Conservation (phyloP, 2,888 invertebrate species). For the Eueremaeus valkanovi region DNA sequence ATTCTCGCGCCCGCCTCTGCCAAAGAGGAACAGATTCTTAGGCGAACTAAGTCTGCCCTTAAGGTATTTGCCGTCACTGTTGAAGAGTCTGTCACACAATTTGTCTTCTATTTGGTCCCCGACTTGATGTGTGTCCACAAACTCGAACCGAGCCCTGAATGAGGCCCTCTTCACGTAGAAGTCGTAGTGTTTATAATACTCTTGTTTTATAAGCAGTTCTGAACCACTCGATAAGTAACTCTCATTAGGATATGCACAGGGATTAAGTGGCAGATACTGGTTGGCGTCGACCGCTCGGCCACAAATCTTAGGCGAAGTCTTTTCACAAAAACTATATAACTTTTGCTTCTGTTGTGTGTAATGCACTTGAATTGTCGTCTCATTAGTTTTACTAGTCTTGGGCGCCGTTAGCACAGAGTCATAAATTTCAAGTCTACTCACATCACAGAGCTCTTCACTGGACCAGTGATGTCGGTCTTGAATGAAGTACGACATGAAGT, state of each 20-base stretch:
- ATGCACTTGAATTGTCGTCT: not conserved
- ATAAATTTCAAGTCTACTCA: constrained; percentile 45
- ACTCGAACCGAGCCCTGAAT: constrained; percentile 75
- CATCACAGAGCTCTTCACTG: constrained; percentile 44
- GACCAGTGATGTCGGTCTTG: constrained; percentile 55
- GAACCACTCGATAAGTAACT: constrained; percentile 72
- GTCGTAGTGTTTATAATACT: constrained; percentile 70
- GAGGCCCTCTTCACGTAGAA: constrained; percentile 64
- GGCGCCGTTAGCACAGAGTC: constrained; percentile 38
- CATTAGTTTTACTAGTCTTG: too few species aligned
- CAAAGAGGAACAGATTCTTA: constrained; percentile 74
- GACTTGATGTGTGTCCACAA: constrained; percentile 60
- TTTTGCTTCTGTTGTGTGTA: not conserved
- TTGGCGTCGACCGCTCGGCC: constrained; percentile 48
- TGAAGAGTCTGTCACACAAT: constrained; percentile 43
- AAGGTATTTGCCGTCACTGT: constrained; percentile 44
- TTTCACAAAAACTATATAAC: constrained; percentile 47
- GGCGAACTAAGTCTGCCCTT: constrained; percentile 68
- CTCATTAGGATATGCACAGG: constrained; percentile 56
- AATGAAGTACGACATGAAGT: constrained; percentile 78
- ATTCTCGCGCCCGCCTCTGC: constrained; percentile 72
- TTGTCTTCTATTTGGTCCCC: constrained; percentile 47
- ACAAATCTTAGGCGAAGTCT: constrained; percentile 48
- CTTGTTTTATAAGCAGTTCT: constrained; percentile 71
- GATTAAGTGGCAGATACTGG: constrained; percentile 47